Evolutionary conservation across 2,797 vertebrate species (phyloP), one percentile per base, ranked within the genome.

Genomic region (Protosalanx chinensis): DNA sequence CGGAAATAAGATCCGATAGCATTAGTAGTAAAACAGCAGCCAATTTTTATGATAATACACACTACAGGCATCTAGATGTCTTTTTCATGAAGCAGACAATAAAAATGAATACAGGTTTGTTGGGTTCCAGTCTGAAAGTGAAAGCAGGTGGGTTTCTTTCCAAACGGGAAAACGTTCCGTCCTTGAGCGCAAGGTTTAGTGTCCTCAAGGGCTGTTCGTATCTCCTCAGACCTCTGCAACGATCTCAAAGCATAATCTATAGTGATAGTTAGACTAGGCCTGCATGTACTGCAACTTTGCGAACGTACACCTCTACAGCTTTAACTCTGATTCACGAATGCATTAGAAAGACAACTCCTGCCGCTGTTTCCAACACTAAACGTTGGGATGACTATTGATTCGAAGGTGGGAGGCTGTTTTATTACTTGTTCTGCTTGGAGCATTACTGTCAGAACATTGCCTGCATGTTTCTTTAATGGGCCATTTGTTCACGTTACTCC

Each of bases 281-380:
- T 73, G 63, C 77, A 79, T 79, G 60, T 73, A 20, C 59, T 27
- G 18, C 57, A 57, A 13, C 46, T 63, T 33, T 4, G 0, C 3
- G 5, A 27, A 77, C 67, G 74, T 76, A 77, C 66, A 76, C 76
- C 71, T 67, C 68, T 69, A 8, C 23, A 27, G 1, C 23, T 27
- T 27, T 27, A 53, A 5, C 68, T 77, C 59, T 70, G 56, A 78
- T 78, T 85, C 68, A 80, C 59, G 68, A 67, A 61, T 62, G 46
- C 29, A 59, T 68, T 18, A 70, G 70, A 61, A 33, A 78, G 46
- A 51, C 72, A 60, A 67, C 71, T 79, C 60, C 81, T 66, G 68
- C 23, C 69, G 49, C 30, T n/a, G 58, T 53, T 49, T 64, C 59
- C 61, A 65, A 70, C 5, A 5, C 53, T 20, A 46, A 37, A 30